Evolutionary conservation across 2,797 vertebrate genomes (phyloP).

Genomic region (Syngnathus acus): DNA sequence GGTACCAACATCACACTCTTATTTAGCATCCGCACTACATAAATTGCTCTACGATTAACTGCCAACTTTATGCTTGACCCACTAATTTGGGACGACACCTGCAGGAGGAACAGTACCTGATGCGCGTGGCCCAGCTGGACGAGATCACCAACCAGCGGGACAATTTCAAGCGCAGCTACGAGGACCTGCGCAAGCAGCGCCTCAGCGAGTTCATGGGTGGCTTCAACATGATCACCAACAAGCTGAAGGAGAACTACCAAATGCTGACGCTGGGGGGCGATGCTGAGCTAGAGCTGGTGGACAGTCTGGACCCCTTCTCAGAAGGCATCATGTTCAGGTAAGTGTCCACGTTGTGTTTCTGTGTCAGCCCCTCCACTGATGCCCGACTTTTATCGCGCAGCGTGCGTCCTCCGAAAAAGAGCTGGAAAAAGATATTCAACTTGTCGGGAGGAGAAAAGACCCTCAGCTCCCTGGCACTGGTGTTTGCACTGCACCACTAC

Average conservation of each 20-base stretch:
- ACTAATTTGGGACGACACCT: background rate
- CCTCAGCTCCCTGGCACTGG: slow-evolving; percentile 90
- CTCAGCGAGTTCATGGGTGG: slow-evolving; percentile 97
- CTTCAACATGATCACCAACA: slow-evolving; percentile 94
- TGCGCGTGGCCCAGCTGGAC: slow-evolving; percentile 86
- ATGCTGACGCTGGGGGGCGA: slow-evolving; percentile 96
- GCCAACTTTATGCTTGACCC: background rate
- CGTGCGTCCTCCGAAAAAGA: slow-evolving; percentile 95
- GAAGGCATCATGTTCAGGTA: slow-evolving; percentile 98
- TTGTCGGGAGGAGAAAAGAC: slow-evolving; percentile 97
- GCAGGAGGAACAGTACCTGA: slow-evolving; percentile 91
- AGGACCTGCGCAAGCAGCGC: slow-evolving; percentile 86
- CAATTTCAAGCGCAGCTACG: slow-evolving; percentile 80
- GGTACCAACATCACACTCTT: no score
- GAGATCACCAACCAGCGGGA: slow-evolving; percentile 85
- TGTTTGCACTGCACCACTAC: slow-evolving; percentile 96
- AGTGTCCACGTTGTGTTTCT: background rate
- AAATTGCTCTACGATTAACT: background rate
- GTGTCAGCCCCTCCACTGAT: no score
- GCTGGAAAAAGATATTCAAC: slow-evolving; percentile 99
- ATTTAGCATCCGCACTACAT: background rate
- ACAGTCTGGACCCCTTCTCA: slow-evolving; percentile 96
- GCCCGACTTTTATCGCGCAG: slow-evolving; percentile 44
- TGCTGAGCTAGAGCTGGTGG: slow-evolving; percentile 93
- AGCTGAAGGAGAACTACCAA: slow-evolving; percentile 98